These are phyloP conservation scores for Acanthisitta chloris DNA, from an alignment of 2,113 vertebrate genomes.

Conservation along the genomic window DNA sequence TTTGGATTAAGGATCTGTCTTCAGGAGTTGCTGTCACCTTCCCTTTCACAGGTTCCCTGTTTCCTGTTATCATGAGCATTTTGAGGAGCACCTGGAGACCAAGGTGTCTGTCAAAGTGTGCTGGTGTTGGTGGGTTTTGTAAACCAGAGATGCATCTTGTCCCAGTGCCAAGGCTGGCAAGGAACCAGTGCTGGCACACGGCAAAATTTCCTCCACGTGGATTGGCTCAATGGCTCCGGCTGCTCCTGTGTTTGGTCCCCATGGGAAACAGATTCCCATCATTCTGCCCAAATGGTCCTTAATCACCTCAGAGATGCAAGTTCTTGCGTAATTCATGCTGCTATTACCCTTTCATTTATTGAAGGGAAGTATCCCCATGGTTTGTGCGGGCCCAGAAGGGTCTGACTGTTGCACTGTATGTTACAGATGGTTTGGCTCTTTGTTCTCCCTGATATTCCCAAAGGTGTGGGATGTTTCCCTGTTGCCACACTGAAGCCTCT, in stretches of 20 bases:
- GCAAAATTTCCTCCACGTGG: not conserved
- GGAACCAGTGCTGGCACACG: not conserved
- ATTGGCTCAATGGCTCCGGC: not conserved
- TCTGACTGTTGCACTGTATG: not conserved
- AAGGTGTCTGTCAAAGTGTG: not conserved
- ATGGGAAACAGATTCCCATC: conserved; percentile 15
- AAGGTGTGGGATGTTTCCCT: not conserved
- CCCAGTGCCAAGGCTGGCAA: not conserved
- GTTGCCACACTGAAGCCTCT: not conserved
- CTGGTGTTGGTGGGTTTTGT: not conserved
- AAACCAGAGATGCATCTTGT: not conserved
- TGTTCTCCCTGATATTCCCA: not conserved
- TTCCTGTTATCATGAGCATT: not conserved
- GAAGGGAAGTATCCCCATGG: not conserved
- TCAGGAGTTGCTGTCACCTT: not conserved
- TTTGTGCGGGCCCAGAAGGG: not conserved
- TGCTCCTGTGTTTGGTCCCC: not conserved
- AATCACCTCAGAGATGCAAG: not conserved
- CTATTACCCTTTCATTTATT: not conserved
- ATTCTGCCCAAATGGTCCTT: conserved; percentile 2
- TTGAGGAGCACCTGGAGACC: not conserved
- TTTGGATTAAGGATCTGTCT: not conserved
- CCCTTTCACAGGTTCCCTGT: not conserved
- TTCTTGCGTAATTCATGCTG: not conserved
- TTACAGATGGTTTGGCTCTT: not conserved